Evolutionary conservation across 2,797 vertebrate genomes (phyloP).

Genomic region (Menidia menidia): DNA sequence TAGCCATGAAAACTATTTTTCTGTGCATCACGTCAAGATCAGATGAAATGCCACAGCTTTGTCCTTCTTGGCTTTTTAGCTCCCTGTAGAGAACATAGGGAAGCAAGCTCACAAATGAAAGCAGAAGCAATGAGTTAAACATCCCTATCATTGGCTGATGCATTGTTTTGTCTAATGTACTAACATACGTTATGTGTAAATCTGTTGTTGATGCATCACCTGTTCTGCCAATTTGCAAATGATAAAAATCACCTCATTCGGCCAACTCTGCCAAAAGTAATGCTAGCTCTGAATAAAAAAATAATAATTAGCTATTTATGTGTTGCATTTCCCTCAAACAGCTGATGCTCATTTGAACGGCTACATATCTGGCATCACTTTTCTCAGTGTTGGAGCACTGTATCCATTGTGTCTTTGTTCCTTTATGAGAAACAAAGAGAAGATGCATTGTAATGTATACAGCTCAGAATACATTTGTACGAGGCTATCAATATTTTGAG

Average conservation of each 20-base stretch:
- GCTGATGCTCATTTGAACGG: constrained; percentile 52
- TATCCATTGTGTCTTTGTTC: constrained; percentile 71
- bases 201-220: constrained; percentile 74
- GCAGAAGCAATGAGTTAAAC: constrained; percentile 47
- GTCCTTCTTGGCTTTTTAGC: constrained; percentile 19
- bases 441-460: constrained; percentile 64
- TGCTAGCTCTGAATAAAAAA: constrained; percentile 48
- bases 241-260: constrained; percentile 69
- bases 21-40: constrained; percentile 38
- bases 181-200: constrained; percentile 76
- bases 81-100: constrained; percentile 15
- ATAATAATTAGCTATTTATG: constrained; percentile 21
- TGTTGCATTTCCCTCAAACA: constrained; percentile 36
- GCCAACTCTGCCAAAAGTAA: constrained; percentile 71
- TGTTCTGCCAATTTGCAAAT: constrained; percentile 67
- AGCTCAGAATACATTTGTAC: constrained; percentile 85
- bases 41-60: constrained; percentile 43
- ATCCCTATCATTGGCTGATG: constrained; percentile 69
- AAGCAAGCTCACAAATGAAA: constrained; percentile 36
- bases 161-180: constrained; percentile 75
- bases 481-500: constrained; percentile 58
- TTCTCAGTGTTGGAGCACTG: constrained; percentile 68
- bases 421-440: constrained; percentile 68
- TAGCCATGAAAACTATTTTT: constrained; percentile 38
- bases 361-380: constrained; percentile 55